Evolutionary conservation across 2,797 vertebrate species (phyloP).

Genomic region (Mycteria americana): DNA sequence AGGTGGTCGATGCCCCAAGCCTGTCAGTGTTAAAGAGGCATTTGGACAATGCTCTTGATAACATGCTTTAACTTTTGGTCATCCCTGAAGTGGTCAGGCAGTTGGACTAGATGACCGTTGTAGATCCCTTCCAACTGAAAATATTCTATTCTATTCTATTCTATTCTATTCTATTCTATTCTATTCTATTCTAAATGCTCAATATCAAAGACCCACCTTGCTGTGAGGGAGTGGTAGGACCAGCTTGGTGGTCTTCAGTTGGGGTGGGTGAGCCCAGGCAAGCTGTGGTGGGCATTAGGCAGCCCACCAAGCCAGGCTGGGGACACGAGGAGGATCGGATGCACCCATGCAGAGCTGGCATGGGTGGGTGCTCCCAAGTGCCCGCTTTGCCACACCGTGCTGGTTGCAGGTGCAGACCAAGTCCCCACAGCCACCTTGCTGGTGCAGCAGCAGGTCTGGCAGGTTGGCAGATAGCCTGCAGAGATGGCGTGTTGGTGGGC

Average conservation of each 20-base stretch:
- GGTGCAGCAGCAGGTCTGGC: background rate
- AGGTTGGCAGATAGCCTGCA: background rate
- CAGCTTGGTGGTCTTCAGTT: background rate
- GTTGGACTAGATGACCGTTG: background rate
- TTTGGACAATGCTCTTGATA: background rate
- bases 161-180: background rate
- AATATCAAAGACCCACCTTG: background rate
- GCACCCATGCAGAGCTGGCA: no score
- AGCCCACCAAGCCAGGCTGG: background rate
- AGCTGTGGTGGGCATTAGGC: background rate
- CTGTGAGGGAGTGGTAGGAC: background rate
- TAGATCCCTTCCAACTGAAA: background rate
- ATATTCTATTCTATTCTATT: no score
- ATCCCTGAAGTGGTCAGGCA: background rate
- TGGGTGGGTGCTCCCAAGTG: background rate
- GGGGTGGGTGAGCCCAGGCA: background rate
- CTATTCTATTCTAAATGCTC: background rate
- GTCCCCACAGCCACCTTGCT: background rate
- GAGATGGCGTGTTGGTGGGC: background rate
- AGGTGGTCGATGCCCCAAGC: background rate
- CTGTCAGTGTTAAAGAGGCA: background rate
- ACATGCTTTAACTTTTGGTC: background rate
- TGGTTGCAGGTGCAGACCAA: rapidly evolving
- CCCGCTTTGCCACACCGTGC: rapidly evolving
- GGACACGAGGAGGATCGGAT: rapidly evolving